Evolutionary conservation across 1,140 invertebrate species (phyloP), one percentile per base, ranked within the genome.

Genomic region (Mactra quadrangularis): DNA sequence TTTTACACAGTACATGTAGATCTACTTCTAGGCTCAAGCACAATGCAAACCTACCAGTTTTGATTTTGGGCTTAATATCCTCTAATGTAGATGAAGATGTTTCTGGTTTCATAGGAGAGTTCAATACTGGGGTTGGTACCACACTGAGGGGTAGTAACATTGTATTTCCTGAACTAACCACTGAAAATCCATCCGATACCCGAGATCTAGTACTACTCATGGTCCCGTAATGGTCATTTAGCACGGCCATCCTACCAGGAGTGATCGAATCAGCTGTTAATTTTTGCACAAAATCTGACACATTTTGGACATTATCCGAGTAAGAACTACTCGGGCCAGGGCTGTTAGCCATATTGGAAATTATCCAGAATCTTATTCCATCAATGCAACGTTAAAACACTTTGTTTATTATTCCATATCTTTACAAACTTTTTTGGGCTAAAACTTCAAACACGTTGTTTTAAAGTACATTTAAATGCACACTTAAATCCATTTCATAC

Each of bases 201-300:
- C 72, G n/a, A 29, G 33, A 17, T 29, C 17, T 55, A 33, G 22
- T 41, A 15, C 17, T 6, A n/a, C 35, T 72, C 3, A 72, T 35
- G 29, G 50, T 11, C 45, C 75, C 76, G 60, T 68, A 78, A n/a
- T 31, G 50, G 45, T 78, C 76, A 57, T 19, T 53, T 45, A 78
- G 27, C 60, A 68, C 45, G 27, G 76, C 50, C 76, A 78, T 78
- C 47, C 76, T 66, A 17, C 76, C 76, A 38, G 76, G 76, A 13
- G 76, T 66, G 62, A 78, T 78, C 22, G 76, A 64, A 78, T 78
- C 76, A 78, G 76, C 76, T 78, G 76, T 38, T 55, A 78, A 33
- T 47, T 68, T 66, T 47, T 78, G 76, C 0, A 78, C 76, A 68
- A 78, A 78, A 66, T 78, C 76, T 11, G 76, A 62, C 29, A 78